Evolutionary conservation across 2,113 vertebrate species (phyloP), one percentile per base, ranked within the genome.

Genomic region (Garra rufa): DNA sequence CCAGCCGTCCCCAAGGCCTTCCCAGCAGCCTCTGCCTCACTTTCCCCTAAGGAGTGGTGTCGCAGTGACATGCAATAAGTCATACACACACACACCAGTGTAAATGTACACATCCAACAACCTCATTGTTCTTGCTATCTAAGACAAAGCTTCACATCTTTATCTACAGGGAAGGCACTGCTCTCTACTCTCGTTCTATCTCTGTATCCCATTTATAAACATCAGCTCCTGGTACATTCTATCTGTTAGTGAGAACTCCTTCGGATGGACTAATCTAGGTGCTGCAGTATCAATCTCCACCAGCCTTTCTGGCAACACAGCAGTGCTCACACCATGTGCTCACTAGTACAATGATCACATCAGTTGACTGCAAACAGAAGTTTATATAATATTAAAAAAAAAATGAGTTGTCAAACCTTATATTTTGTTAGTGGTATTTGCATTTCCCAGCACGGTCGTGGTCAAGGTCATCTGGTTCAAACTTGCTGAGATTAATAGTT

Each of bases 21-120:
- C 50, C 84, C 80, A 10, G 10, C 28, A 87, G 86, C 84, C 74
- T 74, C 67, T 76, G 26, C 87, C 19, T 70, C 24, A 24, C 83
- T 67, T 83, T 83, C 48, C 71, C 48, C 76, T 41, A 34, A 77
- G 57, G 46, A 43, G 52, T 9, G 38, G 19, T 80, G 63, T 65
- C 48, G 44, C 67, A 70, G 28, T 46, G 44, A 83, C 86, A 48
- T 15, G 8, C 38, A 26, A 71, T 75, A 44, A 71, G 13, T 50
- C 70, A 61, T 69, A 48, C 17, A n/a, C 52, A 44, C 46, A 86
- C n/a, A 50, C 55, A 67, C 44, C 34, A 44, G 13, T 67, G 17
- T 76, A 34, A 78, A 84, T 74, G 17, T 34, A 34, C 28, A 57
- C 13, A 50, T 46, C 73, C 26, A 81, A 84, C 50, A 52, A 24